phyloP scores from a whole-genome alignment of 2,113 vertebrate genomes.

The Ophiodon elongatus region DNA sequence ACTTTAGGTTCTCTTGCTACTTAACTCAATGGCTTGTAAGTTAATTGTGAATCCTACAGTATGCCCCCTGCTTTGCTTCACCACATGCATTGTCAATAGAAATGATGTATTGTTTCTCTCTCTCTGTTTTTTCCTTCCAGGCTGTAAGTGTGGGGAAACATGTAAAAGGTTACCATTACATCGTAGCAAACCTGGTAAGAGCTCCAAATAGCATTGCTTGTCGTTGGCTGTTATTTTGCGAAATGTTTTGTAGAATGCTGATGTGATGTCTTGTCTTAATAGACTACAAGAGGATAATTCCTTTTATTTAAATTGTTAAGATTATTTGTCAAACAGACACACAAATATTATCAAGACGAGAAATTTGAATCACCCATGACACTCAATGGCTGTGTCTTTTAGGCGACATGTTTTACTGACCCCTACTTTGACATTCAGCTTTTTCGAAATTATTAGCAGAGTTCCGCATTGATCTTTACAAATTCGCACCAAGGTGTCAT shows the following conservation, averaged over 20 bases:
- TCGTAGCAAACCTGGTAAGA: slow-evolving; percentile 97
- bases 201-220: neutral
- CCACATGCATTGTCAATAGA: neutral
- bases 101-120: slow-evolving; percentile 13
- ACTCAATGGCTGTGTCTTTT: neutral
- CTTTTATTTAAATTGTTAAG: neutral
- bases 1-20: neutral
- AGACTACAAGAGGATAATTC: neutral
- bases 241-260: neutral
- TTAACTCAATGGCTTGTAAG: neutral
- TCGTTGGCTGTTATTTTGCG: slow-evolving; percentile 2
- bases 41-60: neutral
- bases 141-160: slow-evolving; percentile 97
- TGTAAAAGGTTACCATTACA: slow-evolving; percentile 97
- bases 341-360: neutral
- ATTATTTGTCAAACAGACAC: too few relatives aligned
- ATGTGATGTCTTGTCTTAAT: slow-evolving; percentile 2
- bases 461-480: neutral
- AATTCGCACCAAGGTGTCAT: neutral
- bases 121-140: slow-evolving; percentile 73
- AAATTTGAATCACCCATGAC: neutral
- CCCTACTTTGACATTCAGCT: neutral
- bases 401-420: neutral
- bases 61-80: neutral
- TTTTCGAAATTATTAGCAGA: neutral